Conservation (phyloP, 2,113 vertebrate genomes). For the Chaetops frenatus region DNA sequence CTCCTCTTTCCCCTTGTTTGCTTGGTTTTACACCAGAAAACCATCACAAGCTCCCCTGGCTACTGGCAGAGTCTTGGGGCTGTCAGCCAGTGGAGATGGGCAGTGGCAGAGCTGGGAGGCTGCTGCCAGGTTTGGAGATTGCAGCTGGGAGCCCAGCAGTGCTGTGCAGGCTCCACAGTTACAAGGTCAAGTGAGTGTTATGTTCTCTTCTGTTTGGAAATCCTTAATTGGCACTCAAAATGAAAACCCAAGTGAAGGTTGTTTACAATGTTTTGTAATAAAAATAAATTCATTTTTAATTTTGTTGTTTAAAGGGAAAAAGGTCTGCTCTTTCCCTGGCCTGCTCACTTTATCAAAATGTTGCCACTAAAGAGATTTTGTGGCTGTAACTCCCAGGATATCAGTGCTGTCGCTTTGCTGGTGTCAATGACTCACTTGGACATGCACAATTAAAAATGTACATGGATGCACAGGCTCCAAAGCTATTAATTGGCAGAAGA, state of each 20-base stretch:
- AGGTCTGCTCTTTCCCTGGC: not conserved
- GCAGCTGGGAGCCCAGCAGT: not conserved
- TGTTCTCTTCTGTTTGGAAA: not conserved
- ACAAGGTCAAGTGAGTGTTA: not conserved
- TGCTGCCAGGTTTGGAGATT: not conserved
- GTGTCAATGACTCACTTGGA: not conserved
- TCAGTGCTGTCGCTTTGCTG: not conserved
- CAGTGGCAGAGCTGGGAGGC: not conserved
- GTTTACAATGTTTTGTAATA: not conserved
- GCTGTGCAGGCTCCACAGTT: not conserved
- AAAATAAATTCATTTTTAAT: not conserved
- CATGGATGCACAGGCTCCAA: not conserved
- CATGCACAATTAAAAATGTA: not conserved
- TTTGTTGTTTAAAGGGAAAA: not conserved
- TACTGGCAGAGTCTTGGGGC: fast-evolving
- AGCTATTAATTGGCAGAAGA: not conserved
- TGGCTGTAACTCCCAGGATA: not conserved
- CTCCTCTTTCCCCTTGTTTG: not conserved
- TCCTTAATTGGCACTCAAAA: not conserved
- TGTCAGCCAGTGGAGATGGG: not conserved
- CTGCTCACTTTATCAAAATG: not conserved
- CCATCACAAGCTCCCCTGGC: not conserved
- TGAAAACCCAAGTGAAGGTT: not conserved
- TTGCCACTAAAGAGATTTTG: not conserved
- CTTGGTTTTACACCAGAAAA: not conserved